Evolutionary conservation across 2,113 vertebrate genomes (phyloP).

Genomic region (Varanus komodoensis): DNA sequence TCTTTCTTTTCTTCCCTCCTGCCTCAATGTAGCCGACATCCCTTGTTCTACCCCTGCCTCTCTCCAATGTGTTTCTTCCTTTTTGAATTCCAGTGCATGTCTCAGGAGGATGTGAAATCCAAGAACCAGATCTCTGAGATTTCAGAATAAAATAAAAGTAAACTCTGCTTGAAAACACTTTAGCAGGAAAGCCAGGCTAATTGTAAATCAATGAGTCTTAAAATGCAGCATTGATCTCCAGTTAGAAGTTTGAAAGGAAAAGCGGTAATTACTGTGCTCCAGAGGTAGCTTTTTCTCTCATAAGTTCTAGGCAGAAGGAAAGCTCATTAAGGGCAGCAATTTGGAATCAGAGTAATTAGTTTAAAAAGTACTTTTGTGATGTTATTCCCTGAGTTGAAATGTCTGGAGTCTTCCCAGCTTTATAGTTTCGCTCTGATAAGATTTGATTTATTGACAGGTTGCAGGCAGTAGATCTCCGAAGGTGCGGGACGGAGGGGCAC

Average conservation of each 20-base stretch:
- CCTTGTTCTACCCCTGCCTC: neutral
- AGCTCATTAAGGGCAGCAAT: conserved; percentile 81
- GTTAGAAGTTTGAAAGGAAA: conserved; percentile 89
- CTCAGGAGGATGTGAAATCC: conserved; percentile 78
- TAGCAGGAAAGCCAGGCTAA: conserved; percentile 88
- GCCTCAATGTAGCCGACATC: conserved; percentile 24
- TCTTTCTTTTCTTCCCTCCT: neutral
- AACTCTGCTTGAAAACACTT: conserved; percentile 85
- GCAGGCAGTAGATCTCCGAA: conserved; percentile 30
- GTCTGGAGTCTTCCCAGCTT: conserved; percentile 76
- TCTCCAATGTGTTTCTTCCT: conserved; percentile 38
- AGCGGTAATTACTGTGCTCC: conserved; percentile 84
- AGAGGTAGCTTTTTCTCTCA: conserved; percentile 83
- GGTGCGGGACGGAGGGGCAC: neutral
- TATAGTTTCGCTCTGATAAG: conserved; percentile 73
- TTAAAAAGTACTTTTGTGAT: conserved; percentile 86
- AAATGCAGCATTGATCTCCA: conserved; percentile 92
- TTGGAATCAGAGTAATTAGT: conserved; percentile 83
- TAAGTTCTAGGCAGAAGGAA: conserved; percentile 82
- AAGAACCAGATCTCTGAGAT: conserved; percentile 81
- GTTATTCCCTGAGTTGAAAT: conserved; percentile 81
- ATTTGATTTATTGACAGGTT: conserved; percentile 74
- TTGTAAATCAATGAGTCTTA: conserved; percentile 96
- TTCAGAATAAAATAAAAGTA: conserved; percentile 88
- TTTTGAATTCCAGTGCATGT: conserved; percentile 53